Conservation (phyloP, 2,888 invertebrate genomes). For the Ophioninae sp. region DNA sequence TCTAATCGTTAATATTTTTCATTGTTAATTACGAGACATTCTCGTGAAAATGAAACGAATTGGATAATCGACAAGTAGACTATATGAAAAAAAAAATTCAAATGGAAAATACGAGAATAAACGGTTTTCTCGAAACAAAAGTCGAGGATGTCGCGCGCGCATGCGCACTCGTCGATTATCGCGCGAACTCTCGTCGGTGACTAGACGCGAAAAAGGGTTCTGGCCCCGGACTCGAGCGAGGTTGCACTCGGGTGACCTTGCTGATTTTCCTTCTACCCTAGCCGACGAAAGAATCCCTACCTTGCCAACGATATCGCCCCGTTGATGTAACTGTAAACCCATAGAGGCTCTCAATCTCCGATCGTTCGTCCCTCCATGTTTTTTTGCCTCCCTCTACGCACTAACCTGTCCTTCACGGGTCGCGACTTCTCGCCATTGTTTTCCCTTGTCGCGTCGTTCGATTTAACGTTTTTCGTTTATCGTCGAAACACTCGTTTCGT, state of each 20-base stretch:
- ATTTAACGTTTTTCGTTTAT: neutral
- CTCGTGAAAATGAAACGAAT: no score
- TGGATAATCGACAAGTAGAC: no score
- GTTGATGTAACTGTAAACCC: conserved; percentile 77
- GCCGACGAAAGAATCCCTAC: conserved; percentile 74
- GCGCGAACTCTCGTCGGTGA: conserved; percentile 61
- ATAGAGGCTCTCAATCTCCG: conserved; percentile 76
- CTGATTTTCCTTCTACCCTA: conserved; percentile 70
- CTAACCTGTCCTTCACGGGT: neutral
- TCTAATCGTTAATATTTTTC: no score
- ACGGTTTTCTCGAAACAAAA: conserved; percentile 11
- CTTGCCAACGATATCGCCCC: conserved; percentile 75
- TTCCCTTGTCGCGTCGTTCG: neutral
- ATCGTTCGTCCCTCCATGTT: conserved; percentile 7
- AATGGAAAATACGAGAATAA: no score
- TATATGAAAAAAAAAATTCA: no score
- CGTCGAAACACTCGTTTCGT: neutral
- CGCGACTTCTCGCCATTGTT: neutral
- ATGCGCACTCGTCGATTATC: conserved; percentile 45
- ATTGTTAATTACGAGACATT: no score
- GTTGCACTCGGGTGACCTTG: conserved; percentile 79
- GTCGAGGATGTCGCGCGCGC: conserved; percentile 28
- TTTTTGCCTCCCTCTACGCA: neutral
- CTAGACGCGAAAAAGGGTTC: conserved; percentile 65
- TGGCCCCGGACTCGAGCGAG: conserved; percentile 55